phyloP scores from a whole-genome alignment of 53 echinoderm and acorn worm genomes.

The Luidia sarsii region DNA sequence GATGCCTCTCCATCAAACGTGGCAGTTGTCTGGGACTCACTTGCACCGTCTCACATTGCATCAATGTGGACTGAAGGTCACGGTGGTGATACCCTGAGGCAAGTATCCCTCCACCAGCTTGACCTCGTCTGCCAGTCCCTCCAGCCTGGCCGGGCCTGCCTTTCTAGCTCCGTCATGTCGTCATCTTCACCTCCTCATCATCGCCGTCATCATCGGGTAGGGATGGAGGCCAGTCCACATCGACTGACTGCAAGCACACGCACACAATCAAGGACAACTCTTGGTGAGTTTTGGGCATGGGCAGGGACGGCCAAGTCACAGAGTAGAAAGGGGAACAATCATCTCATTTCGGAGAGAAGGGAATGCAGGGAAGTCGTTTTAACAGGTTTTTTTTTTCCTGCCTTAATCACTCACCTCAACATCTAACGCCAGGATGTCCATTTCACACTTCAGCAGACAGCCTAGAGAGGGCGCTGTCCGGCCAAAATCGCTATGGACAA shows the following conservation, averaged over 20 bases:
- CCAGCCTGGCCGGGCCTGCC: too few relatives aligned
- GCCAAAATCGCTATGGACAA: constrained; percentile 97
- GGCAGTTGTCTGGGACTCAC: too few relatives aligned
- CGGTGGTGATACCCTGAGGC: too few relatives aligned
- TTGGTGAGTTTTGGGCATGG: too few relatives aligned
- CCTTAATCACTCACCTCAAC: constrained; percentile 70
- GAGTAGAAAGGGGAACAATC: background rate
- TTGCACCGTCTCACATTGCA: too few relatives aligned
- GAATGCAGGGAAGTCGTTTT: too few relatives aligned
- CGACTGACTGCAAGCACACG: constrained; percentile 79
- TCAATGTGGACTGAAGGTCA: too few relatives aligned
- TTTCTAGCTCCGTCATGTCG: constrained; percentile 23
- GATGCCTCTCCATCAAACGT: too few relatives aligned
- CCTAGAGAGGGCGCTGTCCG: constrained; percentile 83
- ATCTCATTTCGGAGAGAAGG: too few relatives aligned
- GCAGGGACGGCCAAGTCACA: background rate
- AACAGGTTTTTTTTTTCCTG: background rate
- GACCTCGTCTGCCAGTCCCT: too few relatives aligned
- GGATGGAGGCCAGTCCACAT: constrained; percentile 82
- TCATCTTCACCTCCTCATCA: background rate
- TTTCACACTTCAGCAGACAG: constrained; percentile 69
- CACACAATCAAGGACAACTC: too few relatives aligned
- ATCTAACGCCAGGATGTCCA: constrained; percentile 87
- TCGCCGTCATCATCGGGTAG: constrained; percentile 45
- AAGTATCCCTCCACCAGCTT: too few relatives aligned